A percentile compares a stretch with the other conserved stretches of the same genome.
These are phyloP conservation scores for Oreochromis aureus DNA, from an alignment of 2,113 vertebrate species.

Conservation along the genomic window DNA sequence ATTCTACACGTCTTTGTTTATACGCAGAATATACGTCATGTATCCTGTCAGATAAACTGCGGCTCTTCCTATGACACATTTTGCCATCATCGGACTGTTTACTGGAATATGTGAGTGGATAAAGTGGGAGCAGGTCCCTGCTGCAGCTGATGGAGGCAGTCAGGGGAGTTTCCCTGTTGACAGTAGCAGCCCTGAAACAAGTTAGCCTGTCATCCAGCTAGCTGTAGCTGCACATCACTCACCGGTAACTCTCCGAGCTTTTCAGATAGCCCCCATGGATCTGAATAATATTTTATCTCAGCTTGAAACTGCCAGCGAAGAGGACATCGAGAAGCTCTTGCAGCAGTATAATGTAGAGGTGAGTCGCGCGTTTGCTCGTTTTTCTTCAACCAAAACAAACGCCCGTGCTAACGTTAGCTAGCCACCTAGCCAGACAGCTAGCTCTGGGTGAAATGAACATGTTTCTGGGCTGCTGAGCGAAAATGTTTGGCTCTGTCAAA, in stretches of 20 bases:
- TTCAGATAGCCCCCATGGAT: constrained; percentile 53
- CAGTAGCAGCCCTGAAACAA: background rate
- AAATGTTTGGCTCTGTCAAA: background rate
- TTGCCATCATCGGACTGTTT: background rate
- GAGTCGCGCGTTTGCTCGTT: background rate
- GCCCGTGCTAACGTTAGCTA: constrained; percentile 2
- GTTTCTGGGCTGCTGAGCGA: background rate
- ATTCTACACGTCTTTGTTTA: background rate
- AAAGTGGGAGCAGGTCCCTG: background rate
- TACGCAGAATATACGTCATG: background rate
- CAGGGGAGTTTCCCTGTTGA: constrained; percentile 15
- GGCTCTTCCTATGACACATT: background rate
- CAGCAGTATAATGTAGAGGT: constrained; percentile 70
- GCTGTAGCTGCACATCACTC: background rate
- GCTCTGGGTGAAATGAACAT: background rate
- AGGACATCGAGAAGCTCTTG: constrained; percentile 51
- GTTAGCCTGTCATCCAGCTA: constrained; percentile 27
- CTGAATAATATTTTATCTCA: constrained; percentile 54
- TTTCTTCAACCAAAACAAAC: constrained; percentile 51
- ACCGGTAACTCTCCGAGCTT: background rate
- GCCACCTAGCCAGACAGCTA: background rate
- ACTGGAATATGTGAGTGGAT: background rate
- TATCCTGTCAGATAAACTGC: background rate
- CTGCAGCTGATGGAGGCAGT: background rate
- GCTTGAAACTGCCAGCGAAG: constrained; percentile 55